Evolutionary conservation across 2,888 invertebrate species (phyloP).

Genomic region (Acanthoscelides obtectus): DNA sequence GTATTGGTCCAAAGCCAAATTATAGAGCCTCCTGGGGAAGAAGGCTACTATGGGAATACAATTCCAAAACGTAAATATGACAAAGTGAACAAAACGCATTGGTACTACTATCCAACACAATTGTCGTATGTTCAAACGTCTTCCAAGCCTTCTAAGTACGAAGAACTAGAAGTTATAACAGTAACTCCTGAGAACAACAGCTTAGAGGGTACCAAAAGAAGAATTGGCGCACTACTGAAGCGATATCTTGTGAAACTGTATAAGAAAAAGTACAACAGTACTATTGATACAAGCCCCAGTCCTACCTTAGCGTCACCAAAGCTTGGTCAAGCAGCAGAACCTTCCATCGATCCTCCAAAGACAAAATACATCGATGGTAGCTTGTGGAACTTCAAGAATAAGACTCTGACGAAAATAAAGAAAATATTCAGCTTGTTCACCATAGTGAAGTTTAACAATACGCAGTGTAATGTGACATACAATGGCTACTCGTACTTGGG

Average conservation of each 20-base stretch:
- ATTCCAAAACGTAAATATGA: conserved; percentile 17
- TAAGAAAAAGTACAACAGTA: conserved; percentile 21
- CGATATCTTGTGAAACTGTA: conserved; percentile 31
- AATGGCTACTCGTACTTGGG: conserved; percentile 59
- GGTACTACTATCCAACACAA: conserved; percentile 7
- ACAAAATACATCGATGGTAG: conserved; percentile 27
- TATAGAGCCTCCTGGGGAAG: background rate
- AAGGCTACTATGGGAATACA: conserved; percentile 1
- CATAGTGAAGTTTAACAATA: conserved; percentile 65
- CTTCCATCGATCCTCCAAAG: conserved; percentile 7
- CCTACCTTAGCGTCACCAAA: background rate
- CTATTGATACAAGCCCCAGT: background rate
- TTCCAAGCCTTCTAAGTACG: conserved; percentile 17
- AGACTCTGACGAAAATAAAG: conserved; percentile 38
- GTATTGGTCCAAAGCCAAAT: conserved; percentile 12
- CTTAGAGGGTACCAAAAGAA: conserved; percentile 16
- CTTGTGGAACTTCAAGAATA: conserved; percentile 33
- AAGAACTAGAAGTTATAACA: conserved; percentile 10
- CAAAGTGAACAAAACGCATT: conserved; percentile 1
- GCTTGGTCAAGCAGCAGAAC: background rate
- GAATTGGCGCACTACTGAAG: conserved; percentile 29
- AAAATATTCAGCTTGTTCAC: conserved; percentile 65
- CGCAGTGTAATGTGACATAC: conserved; percentile 53
- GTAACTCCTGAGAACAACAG: conserved; percentile 2
- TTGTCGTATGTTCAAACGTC: conserved; percentile 21